These are phyloP conservation scores for Podarcis raffonei DNA, from an alignment of 2,113 vertebrate species.

Conservation along the genomic window DNA sequence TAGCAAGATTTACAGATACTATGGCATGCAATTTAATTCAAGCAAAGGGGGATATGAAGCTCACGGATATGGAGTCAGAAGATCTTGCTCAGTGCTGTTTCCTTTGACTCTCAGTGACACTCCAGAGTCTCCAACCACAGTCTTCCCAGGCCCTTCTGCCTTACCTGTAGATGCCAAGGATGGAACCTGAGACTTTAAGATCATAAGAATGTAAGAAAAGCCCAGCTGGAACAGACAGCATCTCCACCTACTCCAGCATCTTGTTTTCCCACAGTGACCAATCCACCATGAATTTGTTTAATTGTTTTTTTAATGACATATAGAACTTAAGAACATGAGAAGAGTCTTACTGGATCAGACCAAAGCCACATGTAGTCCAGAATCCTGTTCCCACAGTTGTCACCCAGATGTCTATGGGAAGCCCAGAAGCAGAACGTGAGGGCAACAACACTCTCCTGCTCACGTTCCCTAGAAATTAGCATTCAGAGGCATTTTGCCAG, in stretches of 20 bases:
- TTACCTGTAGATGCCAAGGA: not conserved
- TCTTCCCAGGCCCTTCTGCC: not conserved
- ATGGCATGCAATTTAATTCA: not conserved
- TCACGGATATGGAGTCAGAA: not conserved
- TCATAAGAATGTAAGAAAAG: no score
- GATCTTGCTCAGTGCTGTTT: not conserved
- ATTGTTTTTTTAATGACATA: no score
- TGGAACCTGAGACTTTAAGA: not conserved
- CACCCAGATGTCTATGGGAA: not conserved
- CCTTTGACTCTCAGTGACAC: not conserved
- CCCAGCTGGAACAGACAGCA: no score
- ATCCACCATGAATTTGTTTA: no score
- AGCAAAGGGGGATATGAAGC: not conserved
- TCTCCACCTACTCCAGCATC: no score
- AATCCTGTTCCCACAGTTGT: not conserved
- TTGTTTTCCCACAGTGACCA: no score
- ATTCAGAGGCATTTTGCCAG: not conserved
- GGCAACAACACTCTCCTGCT: not conserved
- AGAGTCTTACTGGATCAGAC: not conserved
- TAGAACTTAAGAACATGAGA: not conserved
- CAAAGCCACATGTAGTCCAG: not conserved
- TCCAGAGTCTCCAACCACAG: no score
- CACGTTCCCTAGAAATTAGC: not conserved
- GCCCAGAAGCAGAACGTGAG: not conserved
- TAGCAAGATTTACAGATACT: not conserved